These are phyloP conservation scores for Colletes gigas DNA, from an alignment of 1,140 invertebrate genomes.

Conservation along the genomic window DNA sequence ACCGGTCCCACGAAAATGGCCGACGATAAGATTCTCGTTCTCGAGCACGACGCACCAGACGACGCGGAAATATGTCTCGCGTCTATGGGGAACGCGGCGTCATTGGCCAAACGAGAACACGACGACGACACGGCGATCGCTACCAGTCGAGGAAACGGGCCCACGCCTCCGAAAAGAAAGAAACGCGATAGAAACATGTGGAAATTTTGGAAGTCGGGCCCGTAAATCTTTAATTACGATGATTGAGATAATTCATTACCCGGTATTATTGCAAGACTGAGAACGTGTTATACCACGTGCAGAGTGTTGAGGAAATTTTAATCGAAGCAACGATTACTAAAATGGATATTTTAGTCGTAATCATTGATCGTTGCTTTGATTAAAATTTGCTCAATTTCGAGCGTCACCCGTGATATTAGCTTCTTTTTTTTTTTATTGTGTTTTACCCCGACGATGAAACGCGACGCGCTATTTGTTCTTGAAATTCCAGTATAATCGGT, in stretches of 20 bases:
- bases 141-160: background rate
- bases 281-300: no score
- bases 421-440: background rate
- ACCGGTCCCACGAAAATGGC: no score
- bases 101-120: background rate
- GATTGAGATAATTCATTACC: no score
- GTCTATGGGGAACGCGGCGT: background rate
- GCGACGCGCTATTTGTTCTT: background rate
- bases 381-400: background rate
- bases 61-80: background rate
- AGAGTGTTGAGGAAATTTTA: no score
- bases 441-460: background rate
- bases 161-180: constrained; percentile 2
- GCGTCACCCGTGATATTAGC: background rate
- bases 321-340: no score
- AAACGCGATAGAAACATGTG: constrained; percentile 49
- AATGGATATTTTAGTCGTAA: no score
- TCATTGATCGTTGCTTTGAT: no score
- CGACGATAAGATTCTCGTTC: no score
- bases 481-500: background rate
- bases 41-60: no score
- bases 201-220: constrained; percentile 65
- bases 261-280: no score
- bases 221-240: no score
- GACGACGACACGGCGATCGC: background rate